Percentiles rank a stretch among this genome's conserved stretches.
These are phyloP conservation scores for Triplophysa siluroides DNA, from an alignment of 2,113 vertebrate species.

Conservation along the genomic window DNA sequence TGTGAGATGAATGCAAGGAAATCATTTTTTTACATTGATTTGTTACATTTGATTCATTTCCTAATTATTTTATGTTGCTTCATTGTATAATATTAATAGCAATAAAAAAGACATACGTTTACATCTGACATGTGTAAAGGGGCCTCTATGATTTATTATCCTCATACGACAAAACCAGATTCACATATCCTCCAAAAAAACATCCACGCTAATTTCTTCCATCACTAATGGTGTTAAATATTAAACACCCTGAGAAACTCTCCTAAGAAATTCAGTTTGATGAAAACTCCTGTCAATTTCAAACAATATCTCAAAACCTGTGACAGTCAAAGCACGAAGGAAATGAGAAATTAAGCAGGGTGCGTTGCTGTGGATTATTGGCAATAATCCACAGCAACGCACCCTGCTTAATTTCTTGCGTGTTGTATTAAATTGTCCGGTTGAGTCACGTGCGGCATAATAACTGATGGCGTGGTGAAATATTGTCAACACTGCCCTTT, in stretches of 20 bases:
- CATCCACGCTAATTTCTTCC: background rate
- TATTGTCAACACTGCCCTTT: constrained; percentile 43
- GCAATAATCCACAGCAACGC: too few species aligned
- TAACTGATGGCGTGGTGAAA: constrained; percentile 23
- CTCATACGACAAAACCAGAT: background rate
- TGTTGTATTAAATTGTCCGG: constrained; percentile 26
- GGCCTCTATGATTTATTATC: background rate
- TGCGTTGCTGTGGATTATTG: constrained; percentile 8
- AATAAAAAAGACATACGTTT: too few species aligned
- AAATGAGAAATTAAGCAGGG: constrained; percentile 28
- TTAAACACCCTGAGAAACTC: constrained; percentile 1
- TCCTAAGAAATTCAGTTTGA: constrained; percentile 1
- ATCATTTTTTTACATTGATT: too few species aligned
- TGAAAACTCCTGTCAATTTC: constrained; percentile 13
- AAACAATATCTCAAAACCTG: background rate
- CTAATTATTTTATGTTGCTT: too few species aligned
- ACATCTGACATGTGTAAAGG: constrained; percentile 45
- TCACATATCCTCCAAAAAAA: background rate
- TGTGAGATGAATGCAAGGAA: too few species aligned
- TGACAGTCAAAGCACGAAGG: background rate
- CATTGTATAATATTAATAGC: too few species aligned
- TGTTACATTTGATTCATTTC: too few species aligned
- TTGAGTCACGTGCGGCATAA: constrained; percentile 10
- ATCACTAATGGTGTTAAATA: background rate
- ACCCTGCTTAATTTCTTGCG: too few species aligned